Percentiles rank a stretch among this genome's conserved stretches.
Evolutionary conservation across 2,888 invertebrate genomes (phyloP).

Genomic region (Athalia cordata): DNA sequence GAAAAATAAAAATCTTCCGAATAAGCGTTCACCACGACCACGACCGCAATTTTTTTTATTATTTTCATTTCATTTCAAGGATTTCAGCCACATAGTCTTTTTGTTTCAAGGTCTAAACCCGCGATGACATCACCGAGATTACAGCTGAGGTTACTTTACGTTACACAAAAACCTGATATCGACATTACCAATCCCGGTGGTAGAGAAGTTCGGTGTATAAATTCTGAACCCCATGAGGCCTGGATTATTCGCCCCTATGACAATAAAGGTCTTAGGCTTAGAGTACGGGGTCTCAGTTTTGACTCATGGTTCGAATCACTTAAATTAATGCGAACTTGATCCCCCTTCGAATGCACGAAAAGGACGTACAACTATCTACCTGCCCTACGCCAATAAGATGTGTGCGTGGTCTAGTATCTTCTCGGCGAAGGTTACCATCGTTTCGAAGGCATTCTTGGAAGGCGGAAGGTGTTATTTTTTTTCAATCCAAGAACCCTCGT

Average conservation of each 20-base stretch:
- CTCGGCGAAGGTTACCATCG: constrained; percentile 22
- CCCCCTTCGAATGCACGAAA: constrained; percentile 6
- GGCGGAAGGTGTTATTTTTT: constrained; percentile 38
- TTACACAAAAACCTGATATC: constrained; percentile 8
- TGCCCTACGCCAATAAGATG: neutral
- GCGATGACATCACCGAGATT: constrained; percentile 25
- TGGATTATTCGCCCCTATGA: constrained; percentile 34
- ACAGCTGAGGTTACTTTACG: constrained; percentile 19
- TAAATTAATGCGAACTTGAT: constrained; percentile 35
- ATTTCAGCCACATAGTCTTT: neutral
- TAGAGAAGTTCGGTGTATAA: constrained; percentile 14
- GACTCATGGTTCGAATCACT: constrained; percentile 41
- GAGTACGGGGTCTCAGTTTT: constrained; percentile 25
- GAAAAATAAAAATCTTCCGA: neutral
- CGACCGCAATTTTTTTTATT: neutral
- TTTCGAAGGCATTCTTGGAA: constrained; percentile 29
- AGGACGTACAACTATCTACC: constrained; percentile 15
- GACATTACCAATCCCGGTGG: constrained; percentile 11
- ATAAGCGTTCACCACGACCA: too few relatives aligned
- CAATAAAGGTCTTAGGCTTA: constrained; percentile 20
- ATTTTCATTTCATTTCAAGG: too few relatives aligned
- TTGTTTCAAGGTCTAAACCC: neutral
- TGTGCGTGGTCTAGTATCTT: constrained; percentile 39
- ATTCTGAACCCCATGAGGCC: constrained; percentile 14
- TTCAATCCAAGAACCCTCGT: neutral